These are phyloP conservation scores for Poecile montanus DNA, from an alignment of 2,797 vertebrate species.

Conservation along the genomic window DNA sequence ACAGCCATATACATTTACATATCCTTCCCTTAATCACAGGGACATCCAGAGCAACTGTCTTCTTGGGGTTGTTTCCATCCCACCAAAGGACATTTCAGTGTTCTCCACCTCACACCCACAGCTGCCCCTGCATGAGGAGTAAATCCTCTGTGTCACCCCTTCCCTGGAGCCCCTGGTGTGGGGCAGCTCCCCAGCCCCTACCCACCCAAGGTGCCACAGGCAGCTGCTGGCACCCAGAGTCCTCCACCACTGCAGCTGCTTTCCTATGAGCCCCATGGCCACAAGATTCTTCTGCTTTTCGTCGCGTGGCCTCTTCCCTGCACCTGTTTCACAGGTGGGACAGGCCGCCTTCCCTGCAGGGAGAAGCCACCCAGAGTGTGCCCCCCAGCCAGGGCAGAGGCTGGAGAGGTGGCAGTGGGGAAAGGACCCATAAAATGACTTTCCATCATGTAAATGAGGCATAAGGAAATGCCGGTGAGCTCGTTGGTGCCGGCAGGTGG, in stretches of 20 bases:
- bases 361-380: background rate
- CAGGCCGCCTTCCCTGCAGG: background rate
- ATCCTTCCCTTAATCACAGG: constrained; percentile 68
- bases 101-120: rapidly evolving
- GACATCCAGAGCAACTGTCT: constrained; percentile 13
- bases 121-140: rapidly evolving
- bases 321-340: background rate
- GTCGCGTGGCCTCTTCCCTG: background rate
- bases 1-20: constrained; percentile 57
- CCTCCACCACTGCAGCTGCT: background rate
- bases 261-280: background rate
- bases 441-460: background rate
- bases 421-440: background rate
- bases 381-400: background rate
- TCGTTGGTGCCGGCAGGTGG: background rate
- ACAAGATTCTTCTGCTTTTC: background rate
- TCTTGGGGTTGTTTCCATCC: rapidly evolving
- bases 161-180: background rate
- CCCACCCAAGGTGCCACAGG: background rate
- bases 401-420: background rate
- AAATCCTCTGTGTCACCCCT: background rate
- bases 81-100: background rate
- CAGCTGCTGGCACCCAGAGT: background rate
- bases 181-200: background rate
- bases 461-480: background rate